Percentiles rank a stretch among this genome's conserved stretches.
These are phyloP conservation scores for Apamea crenata DNA, from an alignment of 2,888 invertebrate species.

Conservation along the genomic window DNA sequence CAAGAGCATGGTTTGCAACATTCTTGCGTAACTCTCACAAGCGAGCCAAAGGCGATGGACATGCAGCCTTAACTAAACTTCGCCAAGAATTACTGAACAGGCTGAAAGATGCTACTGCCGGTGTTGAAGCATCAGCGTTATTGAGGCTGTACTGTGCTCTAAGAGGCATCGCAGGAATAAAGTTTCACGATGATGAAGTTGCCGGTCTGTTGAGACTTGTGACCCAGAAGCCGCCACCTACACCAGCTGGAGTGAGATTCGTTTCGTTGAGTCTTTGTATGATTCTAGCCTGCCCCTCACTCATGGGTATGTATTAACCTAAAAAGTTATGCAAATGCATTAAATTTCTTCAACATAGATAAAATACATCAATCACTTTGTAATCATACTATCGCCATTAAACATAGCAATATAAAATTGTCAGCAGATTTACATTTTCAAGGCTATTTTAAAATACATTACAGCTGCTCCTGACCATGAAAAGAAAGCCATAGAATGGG, in stretches of 20 bases:
- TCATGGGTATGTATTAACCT: slow-evolving; percentile 90
- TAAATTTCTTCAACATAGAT: not conserved
- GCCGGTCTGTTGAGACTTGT: slow-evolving; percentile 95
- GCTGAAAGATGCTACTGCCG: slow-evolving; percentile 92
- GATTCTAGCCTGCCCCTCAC: slow-evolving; percentile 97
- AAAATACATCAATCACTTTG: not conserved
- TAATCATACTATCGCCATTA: not conserved
- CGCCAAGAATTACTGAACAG: slow-evolving; percentile 94
- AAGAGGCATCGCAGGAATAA: slow-evolving; percentile 97
- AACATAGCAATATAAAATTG: not conserved
- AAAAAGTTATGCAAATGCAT: not conserved
- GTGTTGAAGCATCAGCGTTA: slow-evolving; percentile 97
- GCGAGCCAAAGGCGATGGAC: slow-evolving; percentile 93
- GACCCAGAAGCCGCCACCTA: slow-evolving; percentile 96
- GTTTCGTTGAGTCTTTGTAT: slow-evolving; percentile 98
- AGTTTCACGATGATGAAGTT: slow-evolving; percentile 98
- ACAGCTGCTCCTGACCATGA: slow-evolving; percentile 94
- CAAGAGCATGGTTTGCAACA: slow-evolving; percentile 97
- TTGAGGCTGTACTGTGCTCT: slow-evolving; percentile 97
- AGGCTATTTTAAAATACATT: not conserved
- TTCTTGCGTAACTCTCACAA: slow-evolving; percentile 97
- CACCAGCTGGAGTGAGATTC: slow-evolving; percentile 97
- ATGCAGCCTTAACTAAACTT: slow-evolving; percentile 92
- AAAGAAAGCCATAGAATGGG: slow-evolving; percentile 97
- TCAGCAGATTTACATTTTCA: not conserved